Conservation (phyloP, 2,888 invertebrate genomes). For the Tenthredo distinguenda region DNA sequence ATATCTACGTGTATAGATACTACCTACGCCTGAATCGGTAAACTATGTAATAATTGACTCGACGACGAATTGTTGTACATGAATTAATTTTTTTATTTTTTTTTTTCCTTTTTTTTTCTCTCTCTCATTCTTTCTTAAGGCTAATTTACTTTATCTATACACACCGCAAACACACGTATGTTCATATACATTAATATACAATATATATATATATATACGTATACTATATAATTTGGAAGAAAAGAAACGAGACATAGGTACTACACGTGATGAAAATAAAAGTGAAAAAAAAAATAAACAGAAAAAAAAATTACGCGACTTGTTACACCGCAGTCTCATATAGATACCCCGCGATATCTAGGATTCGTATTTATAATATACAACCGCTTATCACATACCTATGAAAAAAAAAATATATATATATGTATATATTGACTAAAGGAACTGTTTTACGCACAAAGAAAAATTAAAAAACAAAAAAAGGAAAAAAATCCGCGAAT, state of each 20-base stretch:
- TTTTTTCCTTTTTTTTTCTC: background rate
- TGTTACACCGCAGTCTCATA: constrained; percentile 35
- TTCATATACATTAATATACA: constrained; percentile 54
- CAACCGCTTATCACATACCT: background rate
- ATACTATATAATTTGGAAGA: background rate
- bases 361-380: constrained; percentile 60
- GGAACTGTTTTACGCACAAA: background rate
- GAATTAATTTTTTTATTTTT: background rate
- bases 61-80: too few species aligned
- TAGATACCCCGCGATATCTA: constrained; percentile 55
- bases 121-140: background rate
- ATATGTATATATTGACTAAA: background rate
- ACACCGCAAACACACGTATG: constrained; percentile 46
- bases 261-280: background rate
- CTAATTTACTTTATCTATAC: background rate
- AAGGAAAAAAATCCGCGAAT: background rate
- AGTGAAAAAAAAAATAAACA: background rate
- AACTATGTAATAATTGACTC: too few species aligned
- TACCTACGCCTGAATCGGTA: background rate
- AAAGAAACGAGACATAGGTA: background rate
- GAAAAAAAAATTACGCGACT: background rate
- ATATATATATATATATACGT: background rate
- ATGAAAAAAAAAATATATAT: background rate
- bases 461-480: too few species aligned
- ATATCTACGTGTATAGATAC: background rate